Evolutionary conservation across 2,888 invertebrate species (phyloP).

Genomic region (Euphydryas editha): DNA sequence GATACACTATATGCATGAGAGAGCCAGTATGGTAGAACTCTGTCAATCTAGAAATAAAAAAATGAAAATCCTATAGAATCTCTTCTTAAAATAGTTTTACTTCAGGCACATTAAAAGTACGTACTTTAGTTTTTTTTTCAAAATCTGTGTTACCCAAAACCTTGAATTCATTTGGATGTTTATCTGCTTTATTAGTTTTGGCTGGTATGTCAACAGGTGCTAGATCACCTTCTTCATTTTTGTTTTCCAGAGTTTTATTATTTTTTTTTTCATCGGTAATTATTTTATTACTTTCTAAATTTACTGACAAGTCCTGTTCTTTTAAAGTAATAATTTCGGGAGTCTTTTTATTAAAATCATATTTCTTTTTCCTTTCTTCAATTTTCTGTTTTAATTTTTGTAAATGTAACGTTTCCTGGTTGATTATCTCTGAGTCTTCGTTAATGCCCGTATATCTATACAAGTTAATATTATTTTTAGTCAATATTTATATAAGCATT

Average conservation of each 20-base stretch:
- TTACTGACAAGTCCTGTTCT: constrained; percentile 24
- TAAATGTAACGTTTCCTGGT: constrained; percentile 82
- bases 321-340: constrained; percentile 39
- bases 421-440: constrained; percentile 60
- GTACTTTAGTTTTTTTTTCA: constrained; percentile 81
- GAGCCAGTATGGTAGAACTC: constrained; percentile 94
- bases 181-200: constrained; percentile 34
- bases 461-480: not conserved
- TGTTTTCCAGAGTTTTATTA: not conserved
- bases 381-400: constrained; percentile 84
- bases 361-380: constrained; percentile 78
- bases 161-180: constrained; percentile 79
- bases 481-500: not conserved
- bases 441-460: constrained; percentile 76
- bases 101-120: not conserved
- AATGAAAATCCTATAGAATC: not conserved
- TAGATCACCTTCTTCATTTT: constrained; percentile 21
- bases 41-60: constrained; percentile 83
- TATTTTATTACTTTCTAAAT: not conserved
- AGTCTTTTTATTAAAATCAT: constrained; percentile 31
- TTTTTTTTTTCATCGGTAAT: constrained; percentile 19
- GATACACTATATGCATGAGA: constrained; percentile 90
- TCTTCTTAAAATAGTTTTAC: not conserved
- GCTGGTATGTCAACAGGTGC: constrained; percentile 4
- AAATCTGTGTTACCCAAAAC: constrained; percentile 87